A percentile compares a stretch with the other conserved stretches of the same genome.
Evolutionary conservation across 2,888 invertebrate genomes (phyloP).

Genomic region (Xestia c-nigrum): DNA sequence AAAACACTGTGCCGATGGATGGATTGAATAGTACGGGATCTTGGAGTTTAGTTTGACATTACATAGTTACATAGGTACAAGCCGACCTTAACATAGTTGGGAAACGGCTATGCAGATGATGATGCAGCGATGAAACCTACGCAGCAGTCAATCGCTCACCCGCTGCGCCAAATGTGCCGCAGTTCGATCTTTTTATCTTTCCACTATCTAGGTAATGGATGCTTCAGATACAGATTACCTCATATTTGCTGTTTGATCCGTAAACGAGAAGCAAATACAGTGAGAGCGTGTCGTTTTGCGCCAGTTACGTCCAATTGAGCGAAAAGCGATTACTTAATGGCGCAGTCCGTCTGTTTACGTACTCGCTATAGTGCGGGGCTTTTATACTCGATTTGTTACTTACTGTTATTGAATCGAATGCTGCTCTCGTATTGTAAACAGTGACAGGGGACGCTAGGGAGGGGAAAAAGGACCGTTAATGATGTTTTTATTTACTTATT

Average conservation of each 20-base stretch:
- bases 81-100: no score
- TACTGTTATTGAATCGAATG: conserved; percentile 50
- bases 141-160: background rate
- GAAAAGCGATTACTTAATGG: conserved; percentile 63
- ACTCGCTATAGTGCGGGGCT: conserved; percentile 40
- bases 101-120: no score
- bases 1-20: no score
- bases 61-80: no score
- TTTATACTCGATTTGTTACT: conserved; percentile 54
- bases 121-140: background rate
- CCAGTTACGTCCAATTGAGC: conserved; percentile 62
- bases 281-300: conserved; percentile 64
- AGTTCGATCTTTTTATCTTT: conserved; percentile 4
- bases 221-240: conserved; percentile 38
- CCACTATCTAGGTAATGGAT: conserved; percentile 16
- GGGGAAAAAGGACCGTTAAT: conserved; percentile 8
- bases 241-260: conserved; percentile 51
- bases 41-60: no score
- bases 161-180: background rate
- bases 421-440: conserved; percentile 33
- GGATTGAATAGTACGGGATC: no score
- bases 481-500: conserved; percentile 23
- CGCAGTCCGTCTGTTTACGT: conserved; percentile 50
- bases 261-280: conserved; percentile 54
- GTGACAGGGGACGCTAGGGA: conserved; percentile 17